Evolutionary conservation across 2,888 invertebrate genomes (phyloP).

Genomic region (Sinotaia quadrata): DNA sequence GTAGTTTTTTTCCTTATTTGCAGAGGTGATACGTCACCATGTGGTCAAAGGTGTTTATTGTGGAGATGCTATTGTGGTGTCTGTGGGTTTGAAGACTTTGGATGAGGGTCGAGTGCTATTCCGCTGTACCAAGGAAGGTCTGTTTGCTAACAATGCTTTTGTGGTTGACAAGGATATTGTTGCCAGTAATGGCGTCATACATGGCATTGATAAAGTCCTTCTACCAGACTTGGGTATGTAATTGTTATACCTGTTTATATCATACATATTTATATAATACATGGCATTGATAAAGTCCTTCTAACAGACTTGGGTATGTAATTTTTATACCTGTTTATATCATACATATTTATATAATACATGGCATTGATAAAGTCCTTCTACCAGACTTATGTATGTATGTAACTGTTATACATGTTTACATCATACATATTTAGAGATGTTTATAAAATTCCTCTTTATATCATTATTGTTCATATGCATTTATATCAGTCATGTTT

Average conservation of each 20-base stretch:
- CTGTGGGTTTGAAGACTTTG: conserved; percentile 71
- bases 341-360: conserved; percentile 56
- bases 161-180: conserved; percentile 71
- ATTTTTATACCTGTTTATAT: background rate
- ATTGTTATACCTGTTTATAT: background rate
- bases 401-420: conserved; percentile 5
- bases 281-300: conserved; percentile 73
- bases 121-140: conserved; percentile 72
- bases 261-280: conserved; percentile 56
- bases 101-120: conserved; percentile 70
- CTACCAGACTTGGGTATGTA: conserved; percentile 73
- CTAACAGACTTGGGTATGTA: conserved; percentile 73
- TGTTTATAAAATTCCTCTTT: no score
- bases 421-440: background rate
- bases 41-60: conserved; percentile 73
- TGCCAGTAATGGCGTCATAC: conserved; percentile 74
- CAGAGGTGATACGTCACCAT: conserved; percentile 74
- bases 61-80: conserved; percentile 73
- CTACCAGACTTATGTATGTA: conserved; percentile 74
- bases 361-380: conserved; percentile 73
- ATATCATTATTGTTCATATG: no score
- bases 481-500: no score
- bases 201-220: conserved; percentile 73
- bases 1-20: no score
- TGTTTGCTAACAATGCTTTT: conserved; percentile 70